Percentiles rank a stretch among this genome's conserved stretches.
phyloP scores from a whole-genome alignment of 2,113 vertebrate species.

The Siphamia tubifer region DNA sequence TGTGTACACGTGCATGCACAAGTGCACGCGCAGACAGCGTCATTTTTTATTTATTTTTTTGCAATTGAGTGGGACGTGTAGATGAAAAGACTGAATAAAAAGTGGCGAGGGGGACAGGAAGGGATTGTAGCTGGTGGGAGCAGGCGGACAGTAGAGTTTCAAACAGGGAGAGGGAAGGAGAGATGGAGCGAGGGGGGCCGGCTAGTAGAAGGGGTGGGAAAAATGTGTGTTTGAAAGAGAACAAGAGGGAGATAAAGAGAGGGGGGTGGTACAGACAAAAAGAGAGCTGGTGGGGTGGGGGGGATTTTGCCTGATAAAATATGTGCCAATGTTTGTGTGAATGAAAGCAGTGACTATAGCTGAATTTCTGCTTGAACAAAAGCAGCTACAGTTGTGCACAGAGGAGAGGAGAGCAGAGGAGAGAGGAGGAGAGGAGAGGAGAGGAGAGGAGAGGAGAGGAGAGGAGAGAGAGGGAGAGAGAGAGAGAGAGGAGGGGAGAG shows the following conservation, averaged over 20 bases:
- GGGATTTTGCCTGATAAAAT: conserved; percentile 76
- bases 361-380: conserved; percentile 66
- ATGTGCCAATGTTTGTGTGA: conserved; percentile 77
- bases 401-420: conserved; percentile 10
- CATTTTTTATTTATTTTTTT: conserved; percentile 52
- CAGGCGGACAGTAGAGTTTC: conserved; percentile 45
- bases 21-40: conserved; percentile 13
- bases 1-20: conserved; percentile 4
- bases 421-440: background rate
- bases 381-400: conserved; percentile 49
- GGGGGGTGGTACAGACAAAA: conserved; percentile 63
- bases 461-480: background rate
- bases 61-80: conserved; percentile 47
- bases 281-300: conserved; percentile 47
- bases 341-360: conserved; percentile 78
- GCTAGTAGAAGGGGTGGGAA: conserved; percentile 63
- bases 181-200: conserved; percentile 33
- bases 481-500: background rate
- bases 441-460: background rate
- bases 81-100: conserved; percentile 73
- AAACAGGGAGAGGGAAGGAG: conserved; percentile 56
- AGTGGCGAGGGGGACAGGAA: conserved; percentile 63
- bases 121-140: conserved; percentile 51
- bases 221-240: conserved; percentile 77
- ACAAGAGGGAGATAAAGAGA: conserved; percentile 70